phyloP scores from a whole-genome alignment of 1,140 invertebrate genomes.

The Druon quercuslanigerum region DNA sequence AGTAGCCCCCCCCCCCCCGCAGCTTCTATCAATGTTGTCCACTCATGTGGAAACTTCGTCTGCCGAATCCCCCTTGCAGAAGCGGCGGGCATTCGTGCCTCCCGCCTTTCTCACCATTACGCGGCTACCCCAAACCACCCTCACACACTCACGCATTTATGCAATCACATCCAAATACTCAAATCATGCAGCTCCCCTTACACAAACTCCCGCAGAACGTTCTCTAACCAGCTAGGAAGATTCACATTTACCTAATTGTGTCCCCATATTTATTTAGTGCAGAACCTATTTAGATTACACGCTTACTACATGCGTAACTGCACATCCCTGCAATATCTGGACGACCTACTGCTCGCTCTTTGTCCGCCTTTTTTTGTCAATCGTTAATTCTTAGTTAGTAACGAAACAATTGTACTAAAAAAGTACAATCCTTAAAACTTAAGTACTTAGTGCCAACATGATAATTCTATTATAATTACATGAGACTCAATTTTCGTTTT shows the following conservation, averaged over 20 bases:
- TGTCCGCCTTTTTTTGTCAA: neutral
- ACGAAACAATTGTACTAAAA: too few relatives aligned
- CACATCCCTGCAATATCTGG: constrained; percentile 37
- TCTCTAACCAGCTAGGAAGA: constrained; percentile 67
- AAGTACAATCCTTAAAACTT: too few relatives aligned
- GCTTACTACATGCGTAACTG: constrained; percentile 57
- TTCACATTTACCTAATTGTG: constrained; percentile 74
- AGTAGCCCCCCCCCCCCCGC: constrained; percentile 61
- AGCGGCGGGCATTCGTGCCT: constrained; percentile 65
- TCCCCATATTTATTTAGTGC: constrained; percentile 71
- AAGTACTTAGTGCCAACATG: too few relatives aligned
- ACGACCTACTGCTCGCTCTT: neutral
- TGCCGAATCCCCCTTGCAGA: constrained; percentile 68
- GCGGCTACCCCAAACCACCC: constrained; percentile 45
- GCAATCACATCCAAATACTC: constrained; percentile 45
- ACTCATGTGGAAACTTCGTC: constrained; percentile 73
- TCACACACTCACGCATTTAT: constrained; percentile 36
- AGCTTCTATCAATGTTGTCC: constrained; percentile 73
- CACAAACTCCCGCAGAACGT: constrained; percentile 16
- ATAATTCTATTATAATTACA: too few relatives aligned
- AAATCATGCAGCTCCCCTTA: constrained; percentile 11
- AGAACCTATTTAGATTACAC: constrained; percentile 67
- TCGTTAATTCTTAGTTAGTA: neutral
- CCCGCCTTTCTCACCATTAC: constrained; percentile 74
- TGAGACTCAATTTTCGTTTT: too few relatives aligned